Evolutionary conservation across 1,140 invertebrate genomes (phyloP).

Genomic region (Rhopalosiphum maidis): DNA sequence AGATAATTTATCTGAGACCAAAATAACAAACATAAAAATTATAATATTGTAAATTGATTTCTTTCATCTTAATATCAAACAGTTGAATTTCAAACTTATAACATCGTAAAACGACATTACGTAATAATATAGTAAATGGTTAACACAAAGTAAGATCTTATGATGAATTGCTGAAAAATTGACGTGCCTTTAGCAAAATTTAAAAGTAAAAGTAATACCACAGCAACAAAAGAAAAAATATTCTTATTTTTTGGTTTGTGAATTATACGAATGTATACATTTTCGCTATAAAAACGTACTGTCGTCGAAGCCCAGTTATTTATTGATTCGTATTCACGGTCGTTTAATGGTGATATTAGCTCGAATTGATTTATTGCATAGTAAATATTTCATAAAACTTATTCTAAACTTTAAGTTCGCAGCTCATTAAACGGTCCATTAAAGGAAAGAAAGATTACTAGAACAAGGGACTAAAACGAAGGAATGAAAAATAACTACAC

Average conservation of each 20-base stretch:
- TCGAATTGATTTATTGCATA: constrained; percentile 23
- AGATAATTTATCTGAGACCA: background rate
- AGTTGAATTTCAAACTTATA: background rate
- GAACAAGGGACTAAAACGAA: background rate
- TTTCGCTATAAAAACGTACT: background rate
- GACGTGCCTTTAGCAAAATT: background rate
- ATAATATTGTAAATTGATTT: background rate
- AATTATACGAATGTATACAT: background rate
- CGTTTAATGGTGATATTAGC: constrained; percentile 11
- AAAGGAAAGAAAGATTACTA: background rate
- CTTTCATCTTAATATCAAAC: background rate
- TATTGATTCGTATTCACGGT: background rate
- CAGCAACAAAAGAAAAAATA: background rate
- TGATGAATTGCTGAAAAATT: background rate
- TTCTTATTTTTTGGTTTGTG: too few species aligned
- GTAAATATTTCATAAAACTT: constrained; percentile 4
- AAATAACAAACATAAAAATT: background rate
- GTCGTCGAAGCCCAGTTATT: background rate
- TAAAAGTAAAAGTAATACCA: background rate
- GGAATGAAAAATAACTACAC: background rate
- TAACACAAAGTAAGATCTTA: background rate
- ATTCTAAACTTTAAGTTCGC: constrained; percentile 28
- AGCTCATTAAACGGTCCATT: constrained; percentile 52
- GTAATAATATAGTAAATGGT: background rate
- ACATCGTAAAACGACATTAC: background rate